phyloP scores from a whole-genome alignment of 2,888 invertebrate species.

The Tetropium fuscum region DNA sequence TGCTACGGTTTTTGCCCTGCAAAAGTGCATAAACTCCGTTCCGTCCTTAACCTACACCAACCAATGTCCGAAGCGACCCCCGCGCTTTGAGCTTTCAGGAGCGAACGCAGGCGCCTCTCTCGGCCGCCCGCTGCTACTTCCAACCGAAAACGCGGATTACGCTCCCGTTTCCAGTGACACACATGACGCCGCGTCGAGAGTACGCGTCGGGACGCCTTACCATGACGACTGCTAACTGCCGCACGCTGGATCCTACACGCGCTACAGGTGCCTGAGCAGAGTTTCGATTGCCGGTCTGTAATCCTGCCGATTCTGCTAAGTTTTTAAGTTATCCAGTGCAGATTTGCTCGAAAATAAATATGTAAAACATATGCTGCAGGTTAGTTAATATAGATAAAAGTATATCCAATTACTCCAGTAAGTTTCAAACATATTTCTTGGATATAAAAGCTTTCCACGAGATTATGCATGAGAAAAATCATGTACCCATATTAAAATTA shows the following conservation, averaged over 20 bases:
- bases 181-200: conserved; percentile 45
- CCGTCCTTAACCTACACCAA: conserved; percentile 22
- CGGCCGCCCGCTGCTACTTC: conserved; percentile 7
- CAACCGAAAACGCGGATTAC: background rate
- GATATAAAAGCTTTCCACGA: too few species aligned
- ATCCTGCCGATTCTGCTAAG: background rate
- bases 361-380: too few species aligned
- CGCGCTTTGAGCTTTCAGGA: background rate
- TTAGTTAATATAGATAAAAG: too few species aligned
- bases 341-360: too few species aligned
- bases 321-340: background rate
- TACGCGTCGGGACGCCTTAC: conserved; percentile 42
- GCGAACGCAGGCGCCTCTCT: conserved; percentile 16
- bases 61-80: background rate
- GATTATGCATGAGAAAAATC: too few species aligned
- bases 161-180: conserved; percentile 43
- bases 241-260: background rate
- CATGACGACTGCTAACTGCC: conserved; percentile 18
- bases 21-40: too few species aligned
- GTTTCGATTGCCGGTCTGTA: conserved; percentile 3
- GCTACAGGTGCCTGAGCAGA: conserved; percentile 18
- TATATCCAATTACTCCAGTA: too few species aligned
- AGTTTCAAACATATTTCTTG: too few species aligned
- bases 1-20: too few species aligned
- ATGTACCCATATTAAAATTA: too few species aligned